Evolutionary conservation across 2,113 vertebrate genomes (phyloP).

Genomic region (Sisor rabdophorus): DNA sequence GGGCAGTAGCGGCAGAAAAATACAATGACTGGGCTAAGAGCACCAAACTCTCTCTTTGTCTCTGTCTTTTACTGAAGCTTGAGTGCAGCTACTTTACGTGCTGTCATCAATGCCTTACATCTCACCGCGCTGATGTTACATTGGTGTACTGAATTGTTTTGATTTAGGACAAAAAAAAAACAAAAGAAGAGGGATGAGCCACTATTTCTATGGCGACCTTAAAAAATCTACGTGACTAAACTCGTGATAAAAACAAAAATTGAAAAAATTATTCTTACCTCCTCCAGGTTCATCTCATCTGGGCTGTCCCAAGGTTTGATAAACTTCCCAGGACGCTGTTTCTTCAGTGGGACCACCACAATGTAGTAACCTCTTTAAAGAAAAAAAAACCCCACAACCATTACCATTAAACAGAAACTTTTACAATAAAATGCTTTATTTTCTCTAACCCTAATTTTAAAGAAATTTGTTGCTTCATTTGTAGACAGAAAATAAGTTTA

Average conservation of each 20-base stretch:
- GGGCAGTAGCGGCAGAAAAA: constrained; percentile 37
- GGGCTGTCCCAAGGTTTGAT: constrained; percentile 94
- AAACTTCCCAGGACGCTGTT: constrained; percentile 89
- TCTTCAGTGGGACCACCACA: constrained; percentile 97
- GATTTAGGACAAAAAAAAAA: background rate
- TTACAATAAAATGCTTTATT: background rate
- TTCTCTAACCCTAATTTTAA: background rate
- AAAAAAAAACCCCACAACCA: constrained; percentile 7
- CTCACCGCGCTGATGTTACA: background rate
- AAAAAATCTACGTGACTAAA: background rate
- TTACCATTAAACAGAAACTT: too few species aligned
- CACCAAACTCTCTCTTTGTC: constrained; percentile 14
- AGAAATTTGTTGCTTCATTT: background rate
- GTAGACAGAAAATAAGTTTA: background rate
- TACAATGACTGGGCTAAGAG: constrained; percentile 35
- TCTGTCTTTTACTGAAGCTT: constrained; percentile 5
- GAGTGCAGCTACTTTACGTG: background rate
- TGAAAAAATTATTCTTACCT: constrained; percentile 80
- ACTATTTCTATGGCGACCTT: background rate
- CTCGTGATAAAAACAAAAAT: background rate
- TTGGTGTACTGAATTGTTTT: background rate
- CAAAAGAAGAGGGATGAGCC: background rate
- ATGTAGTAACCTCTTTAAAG: constrained; percentile 89
- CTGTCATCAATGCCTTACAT: constrained; percentile 22
- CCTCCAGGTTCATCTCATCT: constrained; percentile 97